Evolutionary conservation across 2,888 invertebrate species (phyloP).

Genomic region (Eupithecia inturbata): DNA sequence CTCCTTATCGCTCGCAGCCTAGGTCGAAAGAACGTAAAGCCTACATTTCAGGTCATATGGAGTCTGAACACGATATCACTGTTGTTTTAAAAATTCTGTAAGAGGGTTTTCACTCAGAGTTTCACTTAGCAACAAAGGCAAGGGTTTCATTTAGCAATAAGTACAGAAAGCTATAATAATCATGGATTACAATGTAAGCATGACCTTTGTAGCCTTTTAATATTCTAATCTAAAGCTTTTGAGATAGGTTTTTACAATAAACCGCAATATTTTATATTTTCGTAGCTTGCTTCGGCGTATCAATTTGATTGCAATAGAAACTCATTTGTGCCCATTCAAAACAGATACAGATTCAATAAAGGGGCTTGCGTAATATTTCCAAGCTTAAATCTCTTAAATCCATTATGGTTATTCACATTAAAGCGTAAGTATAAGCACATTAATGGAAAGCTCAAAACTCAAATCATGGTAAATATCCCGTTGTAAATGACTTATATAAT

Average conservation of each 20-base stretch:
- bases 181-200: not conserved
- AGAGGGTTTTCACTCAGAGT: conserved; percentile 6
- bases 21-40: conserved; percentile 21
- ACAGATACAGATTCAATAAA: not conserved
- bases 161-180: not conserved
- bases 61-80: conserved; percentile 29
- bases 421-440: too few species aligned
- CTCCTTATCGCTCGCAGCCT: conserved; percentile 11
- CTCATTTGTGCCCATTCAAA: too few species aligned
- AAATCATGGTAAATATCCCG: too few species aligned
- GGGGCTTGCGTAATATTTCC: not conserved
- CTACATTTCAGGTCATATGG: conserved; percentile 26
- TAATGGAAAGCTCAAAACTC: too few species aligned
- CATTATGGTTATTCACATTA: too few species aligned
- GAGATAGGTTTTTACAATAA: not conserved
- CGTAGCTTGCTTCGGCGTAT: not conserved
- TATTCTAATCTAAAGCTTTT: not conserved
- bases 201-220: not conserved
- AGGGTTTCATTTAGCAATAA: not conserved
- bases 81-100: conserved; percentile 15
- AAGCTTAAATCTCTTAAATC: too few species aligned
- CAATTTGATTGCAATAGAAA: not conserved
- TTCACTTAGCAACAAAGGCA: not conserved
- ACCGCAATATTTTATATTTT: not conserved
- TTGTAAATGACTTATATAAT: too few species aligned